Conservation (phyloP, 2,113 vertebrate species). For the Penelope pileata region DNA sequence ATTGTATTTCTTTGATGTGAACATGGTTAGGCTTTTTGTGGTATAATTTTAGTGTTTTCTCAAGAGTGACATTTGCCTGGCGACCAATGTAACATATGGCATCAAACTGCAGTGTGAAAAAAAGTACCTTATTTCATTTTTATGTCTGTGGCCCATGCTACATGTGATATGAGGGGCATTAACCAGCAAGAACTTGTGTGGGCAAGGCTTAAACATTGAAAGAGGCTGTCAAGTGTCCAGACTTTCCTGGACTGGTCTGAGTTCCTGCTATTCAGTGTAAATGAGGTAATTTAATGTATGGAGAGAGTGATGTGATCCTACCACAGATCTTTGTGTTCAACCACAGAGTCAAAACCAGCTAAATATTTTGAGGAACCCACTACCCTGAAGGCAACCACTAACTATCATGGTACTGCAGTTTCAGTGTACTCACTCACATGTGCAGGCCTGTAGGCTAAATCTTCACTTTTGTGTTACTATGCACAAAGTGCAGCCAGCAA, state of each 20-base stretch:
- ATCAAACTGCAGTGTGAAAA: neutral
- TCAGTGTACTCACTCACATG: too few species aligned
- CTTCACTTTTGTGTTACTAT: too few species aligned
- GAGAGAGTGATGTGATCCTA: too few species aligned
- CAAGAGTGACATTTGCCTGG: neutral
- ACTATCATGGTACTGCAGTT: too few species aligned
- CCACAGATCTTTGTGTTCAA: too few species aligned
- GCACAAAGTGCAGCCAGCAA: too few species aligned
- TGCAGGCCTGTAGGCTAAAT: too few species aligned
- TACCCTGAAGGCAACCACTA: too few species aligned
- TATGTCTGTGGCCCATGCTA: neutral
- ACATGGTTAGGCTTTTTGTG: neutral
- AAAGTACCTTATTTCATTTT: neutral
- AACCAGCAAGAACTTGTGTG: neutral
- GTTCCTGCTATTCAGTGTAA: slow-evolving; percentile 23
- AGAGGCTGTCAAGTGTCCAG: neutral
- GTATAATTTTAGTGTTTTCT: neutral
- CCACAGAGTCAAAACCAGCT: too few species aligned
- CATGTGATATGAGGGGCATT: neutral
- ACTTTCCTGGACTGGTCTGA: neutral
- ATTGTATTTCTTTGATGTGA: neutral
- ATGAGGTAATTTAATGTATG: neutral
- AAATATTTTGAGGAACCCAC: too few species aligned
- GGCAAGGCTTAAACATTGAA: slow-evolving; percentile 20
- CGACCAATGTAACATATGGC: neutral